A percentile compares a stretch with the other conserved stretches of the same genome.
Evolutionary conservation across 2,888 invertebrate genomes (phyloP).

Genomic region (Tetragonula carbonaria): DNA sequence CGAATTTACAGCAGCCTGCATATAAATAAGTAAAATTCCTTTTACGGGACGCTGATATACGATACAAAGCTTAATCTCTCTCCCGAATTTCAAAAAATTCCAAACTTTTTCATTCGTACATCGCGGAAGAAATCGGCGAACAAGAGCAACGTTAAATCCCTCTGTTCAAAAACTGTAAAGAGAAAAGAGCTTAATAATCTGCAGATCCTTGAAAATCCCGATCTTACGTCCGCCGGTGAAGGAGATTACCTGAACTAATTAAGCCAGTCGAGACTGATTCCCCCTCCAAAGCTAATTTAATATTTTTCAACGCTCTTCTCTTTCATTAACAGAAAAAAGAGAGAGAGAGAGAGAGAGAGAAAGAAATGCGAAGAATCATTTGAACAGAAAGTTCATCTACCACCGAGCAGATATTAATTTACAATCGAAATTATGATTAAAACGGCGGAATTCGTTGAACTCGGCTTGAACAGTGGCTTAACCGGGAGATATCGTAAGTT

Average conservation of each 20-base stretch:
- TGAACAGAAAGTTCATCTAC: too few species aligned
- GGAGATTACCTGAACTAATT: slow-evolving; percentile 23
- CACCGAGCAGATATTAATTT: too few species aligned
- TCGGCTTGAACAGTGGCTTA: not conserved
- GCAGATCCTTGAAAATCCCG: slow-evolving; percentile 6
- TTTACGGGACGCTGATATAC: too few species aligned
- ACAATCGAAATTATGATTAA: too few species aligned
- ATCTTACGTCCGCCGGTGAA: not conserved
- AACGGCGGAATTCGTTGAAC: not conserved
- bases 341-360: not conserved
- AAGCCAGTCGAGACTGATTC: not conserved
- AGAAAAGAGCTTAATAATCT: not conserved
- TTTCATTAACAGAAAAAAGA: not conserved
- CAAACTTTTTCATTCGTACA: not conserved
- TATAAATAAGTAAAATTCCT: too few species aligned
- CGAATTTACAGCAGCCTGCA: too few species aligned
- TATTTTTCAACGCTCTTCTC: not conserved
- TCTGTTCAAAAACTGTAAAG: not conserved
- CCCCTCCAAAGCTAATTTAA: not conserved
- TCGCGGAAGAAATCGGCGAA: not conserved
- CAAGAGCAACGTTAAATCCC: not conserved
- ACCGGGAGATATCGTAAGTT: slow-evolving; percentile 10
- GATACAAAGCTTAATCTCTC: too few species aligned
- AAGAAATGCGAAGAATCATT: not conserved
- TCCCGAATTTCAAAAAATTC: too few species aligned